A percentile compares a stretch with the other conserved stretches of the same genome.
phyloP scores from a whole-genome alignment of 2,113 vertebrate species.

The Thermophis baileyi region DNA sequence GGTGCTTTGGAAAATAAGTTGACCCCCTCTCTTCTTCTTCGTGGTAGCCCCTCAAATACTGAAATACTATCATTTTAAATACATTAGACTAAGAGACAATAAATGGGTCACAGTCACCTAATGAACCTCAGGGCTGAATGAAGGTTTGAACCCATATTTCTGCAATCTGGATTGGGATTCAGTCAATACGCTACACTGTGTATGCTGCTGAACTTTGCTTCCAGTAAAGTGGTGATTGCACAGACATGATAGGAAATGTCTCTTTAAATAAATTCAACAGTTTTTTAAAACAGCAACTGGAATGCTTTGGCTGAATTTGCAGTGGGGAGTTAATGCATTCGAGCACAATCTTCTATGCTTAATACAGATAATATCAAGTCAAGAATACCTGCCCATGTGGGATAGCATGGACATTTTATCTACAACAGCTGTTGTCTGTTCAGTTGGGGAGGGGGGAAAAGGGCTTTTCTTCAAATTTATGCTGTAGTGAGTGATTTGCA shows the following conservation, averaged over 20 bases:
- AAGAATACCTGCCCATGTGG: conserved; percentile 55
- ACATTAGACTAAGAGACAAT: not conserved
- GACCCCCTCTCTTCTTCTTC: not conserved
- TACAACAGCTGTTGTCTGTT: conserved; percentile 68
- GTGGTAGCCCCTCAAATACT: not conserved
- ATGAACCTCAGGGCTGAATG: not conserved
- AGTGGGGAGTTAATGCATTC: conserved; percentile 45
- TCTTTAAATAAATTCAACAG: conserved; percentile 8
- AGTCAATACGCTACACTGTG: not conserved
- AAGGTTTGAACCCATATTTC: not conserved
- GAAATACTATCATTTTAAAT: not conserved
- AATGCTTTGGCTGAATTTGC: conserved; percentile 9
- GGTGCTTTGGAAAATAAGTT: not conserved
- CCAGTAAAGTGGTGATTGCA: not conserved
- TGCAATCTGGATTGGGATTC: not conserved
- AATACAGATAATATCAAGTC: conserved; percentile 58
- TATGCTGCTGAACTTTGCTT: not conserved
- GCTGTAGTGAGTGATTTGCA: conserved; percentile 67
- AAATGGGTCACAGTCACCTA: not conserved
- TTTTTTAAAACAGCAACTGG: not conserved
- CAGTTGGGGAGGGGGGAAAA: conserved; percentile 31
- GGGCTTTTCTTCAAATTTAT: conserved; percentile 61
- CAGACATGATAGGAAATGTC: not conserved
- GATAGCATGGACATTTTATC: conserved; percentile 60
- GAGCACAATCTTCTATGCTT: conserved; percentile 51